These are phyloP conservation scores for Molorchus minor DNA, from an alignment of 2,888 invertebrate species.

Conservation along the genomic window DNA sequence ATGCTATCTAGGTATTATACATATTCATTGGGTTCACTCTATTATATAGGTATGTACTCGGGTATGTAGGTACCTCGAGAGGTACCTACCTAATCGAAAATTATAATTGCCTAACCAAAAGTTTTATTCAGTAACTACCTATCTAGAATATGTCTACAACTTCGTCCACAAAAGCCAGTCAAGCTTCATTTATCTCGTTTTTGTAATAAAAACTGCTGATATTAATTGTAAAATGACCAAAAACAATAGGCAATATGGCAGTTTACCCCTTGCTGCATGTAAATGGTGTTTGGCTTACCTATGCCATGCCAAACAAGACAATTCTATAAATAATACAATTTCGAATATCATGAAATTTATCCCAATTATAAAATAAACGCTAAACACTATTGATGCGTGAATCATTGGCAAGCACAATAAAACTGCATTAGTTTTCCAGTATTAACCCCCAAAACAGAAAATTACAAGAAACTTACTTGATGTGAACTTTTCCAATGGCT, in stretches of 20 bases:
- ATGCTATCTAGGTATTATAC: too few relatives aligned
- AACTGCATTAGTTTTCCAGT: background rate
- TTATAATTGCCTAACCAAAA: too few relatives aligned
- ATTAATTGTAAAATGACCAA: too few relatives aligned
- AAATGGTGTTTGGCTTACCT: conserved; percentile 31
- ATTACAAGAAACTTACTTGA: conserved; percentile 21
- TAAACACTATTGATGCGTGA: background rate
- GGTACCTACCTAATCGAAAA: too few relatives aligned
- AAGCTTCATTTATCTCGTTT: too few relatives aligned
- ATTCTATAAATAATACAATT: conserved; percentile 13
- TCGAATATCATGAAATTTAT: background rate
- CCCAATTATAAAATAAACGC: background rate
- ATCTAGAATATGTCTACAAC: too few relatives aligned
- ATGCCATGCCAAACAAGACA: conserved; percentile 24
- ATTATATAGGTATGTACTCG: too few relatives aligned
- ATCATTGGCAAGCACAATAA: background rate
- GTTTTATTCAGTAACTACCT: too few relatives aligned
- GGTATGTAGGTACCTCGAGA: too few relatives aligned
- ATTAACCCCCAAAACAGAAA: conserved; percentile 22
- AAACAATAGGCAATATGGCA: conserved; percentile 32
- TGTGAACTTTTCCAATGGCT: background rate
- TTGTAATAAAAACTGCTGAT: too few relatives aligned
- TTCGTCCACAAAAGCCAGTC: too few relatives aligned
- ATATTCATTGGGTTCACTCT: too few relatives aligned
- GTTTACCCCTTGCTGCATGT: conserved; percentile 30